These are phyloP conservation scores for Aldrovandia affinis DNA, from an alignment of 2,797 vertebrate species.

Conservation along the genomic window DNA sequence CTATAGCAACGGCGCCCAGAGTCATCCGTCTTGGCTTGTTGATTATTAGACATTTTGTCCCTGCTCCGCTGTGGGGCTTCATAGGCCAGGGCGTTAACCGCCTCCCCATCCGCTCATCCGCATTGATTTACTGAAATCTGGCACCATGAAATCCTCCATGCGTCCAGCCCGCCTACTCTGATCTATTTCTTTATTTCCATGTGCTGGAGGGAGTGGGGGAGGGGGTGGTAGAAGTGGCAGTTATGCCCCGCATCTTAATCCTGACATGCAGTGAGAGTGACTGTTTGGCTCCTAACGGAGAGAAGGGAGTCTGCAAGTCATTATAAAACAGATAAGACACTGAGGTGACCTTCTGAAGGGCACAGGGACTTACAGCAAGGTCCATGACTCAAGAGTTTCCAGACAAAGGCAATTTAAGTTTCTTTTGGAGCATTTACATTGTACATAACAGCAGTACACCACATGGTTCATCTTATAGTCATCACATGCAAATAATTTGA, in stretches of 20 bases:
- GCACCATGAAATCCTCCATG: constrained; percentile 59
- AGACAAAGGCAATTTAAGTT: too few relatives aligned
- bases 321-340: background rate
- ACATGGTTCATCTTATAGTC: too few relatives aligned
- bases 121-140: constrained; percentile 57
- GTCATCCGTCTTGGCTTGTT: constrained; percentile 33
- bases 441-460: too few relatives aligned
- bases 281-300: background rate
- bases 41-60: constrained; percentile 5
- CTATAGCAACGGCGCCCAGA: constrained; percentile 34
- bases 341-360: background rate
- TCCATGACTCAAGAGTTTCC: background rate
- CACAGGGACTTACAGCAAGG: too few relatives aligned
- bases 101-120: constrained; percentile 41
- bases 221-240: constrained; percentile 25
- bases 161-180: constrained; percentile 39
- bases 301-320: background rate
- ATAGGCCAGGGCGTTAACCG: constrained; percentile 9
- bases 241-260: constrained; percentile 44
- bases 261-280: constrained; percentile 41
- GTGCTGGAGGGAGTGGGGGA: constrained; percentile 26
- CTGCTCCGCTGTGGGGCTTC: background rate
- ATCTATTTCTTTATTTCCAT: constrained; percentile 66
- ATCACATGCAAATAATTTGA: too few relatives aligned
- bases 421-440: background rate